Evolutionary conservation across 2,888 invertebrate species (phyloP).

Genomic region (Acrobasis repandana): DNA sequence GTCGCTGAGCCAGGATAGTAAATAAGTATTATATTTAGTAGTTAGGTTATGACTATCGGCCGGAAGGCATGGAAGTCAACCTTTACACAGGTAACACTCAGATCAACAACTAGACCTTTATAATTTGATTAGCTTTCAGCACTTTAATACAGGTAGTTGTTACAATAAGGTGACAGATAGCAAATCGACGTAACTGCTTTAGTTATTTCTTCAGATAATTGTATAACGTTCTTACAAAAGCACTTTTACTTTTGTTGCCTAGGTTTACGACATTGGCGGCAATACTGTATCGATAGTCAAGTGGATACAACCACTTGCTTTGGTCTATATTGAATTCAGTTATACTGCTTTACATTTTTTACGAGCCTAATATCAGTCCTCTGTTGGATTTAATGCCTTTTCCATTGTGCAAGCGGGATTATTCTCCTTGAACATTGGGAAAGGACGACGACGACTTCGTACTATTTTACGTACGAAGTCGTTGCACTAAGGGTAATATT

Average conservation of each 20-base stretch:
- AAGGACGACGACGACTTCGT: too few relatives aligned
- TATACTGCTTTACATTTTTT: background rate
- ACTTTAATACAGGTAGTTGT: slow-evolving; percentile 5
- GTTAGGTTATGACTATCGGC: too few relatives aligned
- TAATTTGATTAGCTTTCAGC: slow-evolving; percentile 4
- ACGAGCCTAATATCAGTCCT: too few relatives aligned
- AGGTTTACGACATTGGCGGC: slow-evolving; percentile 24
- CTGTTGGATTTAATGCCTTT: too few relatives aligned
- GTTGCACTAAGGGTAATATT: too few relatives aligned
- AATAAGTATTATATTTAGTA: too few relatives aligned
- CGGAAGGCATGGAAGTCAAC: too few relatives aligned
- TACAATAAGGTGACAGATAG: slow-evolving; percentile 17
- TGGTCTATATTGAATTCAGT: background rate
- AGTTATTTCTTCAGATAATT: slow-evolving; percentile 26
- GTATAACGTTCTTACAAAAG: slow-evolving; percentile 24
- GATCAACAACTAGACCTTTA: background rate
- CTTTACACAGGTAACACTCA: too few relatives aligned
- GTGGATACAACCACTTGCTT: slow-evolving; percentile 1
- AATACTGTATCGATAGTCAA: slow-evolving; percentile 12
- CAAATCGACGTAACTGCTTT: slow-evolving; percentile 22
- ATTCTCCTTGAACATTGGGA: too few relatives aligned
- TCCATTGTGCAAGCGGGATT: too few relatives aligned
- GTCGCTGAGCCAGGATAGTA: background rate
- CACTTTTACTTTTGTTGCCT: slow-evolving; percentile 23
- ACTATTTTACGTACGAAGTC: too few relatives aligned